Percentiles rank a stretch among this genome's conserved stretches.
phyloP scores from a whole-genome alignment of 2,113 vertebrate genomes.

The Phylloscopus trochiloides region DNA sequence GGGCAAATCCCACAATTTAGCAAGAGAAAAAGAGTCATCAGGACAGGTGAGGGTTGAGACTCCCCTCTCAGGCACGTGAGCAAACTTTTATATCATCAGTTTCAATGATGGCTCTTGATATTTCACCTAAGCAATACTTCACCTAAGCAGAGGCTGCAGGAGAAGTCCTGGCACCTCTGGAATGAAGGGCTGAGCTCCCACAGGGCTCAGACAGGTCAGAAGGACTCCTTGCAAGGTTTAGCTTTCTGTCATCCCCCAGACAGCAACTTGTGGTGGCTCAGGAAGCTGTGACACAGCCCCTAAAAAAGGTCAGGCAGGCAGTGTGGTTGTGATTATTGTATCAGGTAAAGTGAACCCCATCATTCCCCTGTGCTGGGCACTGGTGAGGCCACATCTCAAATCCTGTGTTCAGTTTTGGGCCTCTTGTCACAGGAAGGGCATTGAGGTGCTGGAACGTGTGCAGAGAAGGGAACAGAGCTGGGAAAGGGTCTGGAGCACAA shows the following conservation, averaged over 20 bases:
- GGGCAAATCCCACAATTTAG: background rate
- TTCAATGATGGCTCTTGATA: rapidly evolving
- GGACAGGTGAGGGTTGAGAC: background rate
- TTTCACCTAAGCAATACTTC: background rate
- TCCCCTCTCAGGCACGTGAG: background rate
- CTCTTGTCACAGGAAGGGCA: background rate
- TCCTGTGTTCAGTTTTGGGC: background rate
- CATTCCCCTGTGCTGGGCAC: background rate
- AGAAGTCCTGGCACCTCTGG: background rate
- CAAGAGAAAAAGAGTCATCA: background rate
- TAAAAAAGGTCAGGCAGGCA: background rate
- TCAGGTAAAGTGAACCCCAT: background rate
- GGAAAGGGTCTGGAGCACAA: background rate
- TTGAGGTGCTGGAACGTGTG: rapidly evolving
- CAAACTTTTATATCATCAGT: background rate
- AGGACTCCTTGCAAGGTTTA: background rate
- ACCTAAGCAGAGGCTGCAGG: background rate
- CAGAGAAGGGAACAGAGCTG: background rate
- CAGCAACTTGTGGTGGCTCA: background rate
- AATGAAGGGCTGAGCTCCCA: background rate
- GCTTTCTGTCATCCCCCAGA: background rate
- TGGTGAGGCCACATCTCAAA: background rate
- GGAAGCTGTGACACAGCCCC: background rate
- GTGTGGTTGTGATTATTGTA: background rate
- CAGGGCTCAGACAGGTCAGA: background rate